phyloP scores from a whole-genome alignment of 2,797 vertebrate genomes.

The Hyperoplus lanceolatus region DNA sequence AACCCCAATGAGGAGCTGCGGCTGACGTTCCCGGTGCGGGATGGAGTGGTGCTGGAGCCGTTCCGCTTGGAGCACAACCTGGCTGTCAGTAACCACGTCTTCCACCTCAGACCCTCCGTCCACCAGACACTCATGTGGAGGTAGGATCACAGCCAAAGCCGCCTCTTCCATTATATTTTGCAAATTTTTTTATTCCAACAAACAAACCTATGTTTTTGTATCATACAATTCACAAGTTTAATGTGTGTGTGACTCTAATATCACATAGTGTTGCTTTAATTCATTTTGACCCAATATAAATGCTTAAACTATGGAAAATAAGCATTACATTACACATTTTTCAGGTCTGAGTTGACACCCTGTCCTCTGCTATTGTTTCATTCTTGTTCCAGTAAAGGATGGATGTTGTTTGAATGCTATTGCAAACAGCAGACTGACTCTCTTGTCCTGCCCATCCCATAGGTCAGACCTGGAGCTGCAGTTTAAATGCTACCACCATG shows the following conservation, averaged over 20 bases:
- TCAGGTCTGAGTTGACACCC: background rate
- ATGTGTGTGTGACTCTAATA: background rate
- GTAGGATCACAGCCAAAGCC: conserved; percentile 72
- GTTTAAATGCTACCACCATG: conserved; percentile 99
- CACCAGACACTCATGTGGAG: conserved; percentile 99
- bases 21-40: conserved; percentile 96
- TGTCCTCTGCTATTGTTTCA: background rate
- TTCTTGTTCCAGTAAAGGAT: too few relatives aligned
- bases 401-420: background rate
- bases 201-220: background rate
- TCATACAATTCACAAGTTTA: background rate
- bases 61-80: conserved; percentile 99
- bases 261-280: background rate
- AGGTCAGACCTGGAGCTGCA: conserved; percentile 99
- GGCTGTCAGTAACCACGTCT: conserved; percentile 99
- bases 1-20: conserved; percentile 96
- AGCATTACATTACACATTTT: background rate
- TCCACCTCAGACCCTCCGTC: conserved; percentile 96
- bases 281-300: background rate
- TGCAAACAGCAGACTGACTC: background rate
- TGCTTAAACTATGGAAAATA: background rate
- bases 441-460: background rate
- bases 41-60: conserved; percentile 97
- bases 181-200: background rate
- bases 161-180: background rate